Conservation (phyloP, 1,140 invertebrate genomes). For the Sipha flava region DNA sequence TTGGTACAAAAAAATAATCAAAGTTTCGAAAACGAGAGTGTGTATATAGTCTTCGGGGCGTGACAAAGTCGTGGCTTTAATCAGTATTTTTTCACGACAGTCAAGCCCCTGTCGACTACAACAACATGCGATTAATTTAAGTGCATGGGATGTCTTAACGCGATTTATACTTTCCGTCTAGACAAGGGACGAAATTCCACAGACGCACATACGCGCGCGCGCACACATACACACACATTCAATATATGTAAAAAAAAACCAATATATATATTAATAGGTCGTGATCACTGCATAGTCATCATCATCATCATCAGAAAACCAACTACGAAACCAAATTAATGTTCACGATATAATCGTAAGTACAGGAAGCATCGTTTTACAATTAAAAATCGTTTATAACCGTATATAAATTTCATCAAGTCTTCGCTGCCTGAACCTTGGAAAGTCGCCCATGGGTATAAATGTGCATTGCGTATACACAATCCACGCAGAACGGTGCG, state of each 20-base stretch:
- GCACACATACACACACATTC: too few species aligned
- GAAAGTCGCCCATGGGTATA: not conserved
- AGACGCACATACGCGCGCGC: too few species aligned
- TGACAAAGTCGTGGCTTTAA: constrained; percentile 16
- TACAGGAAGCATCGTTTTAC: too few species aligned
- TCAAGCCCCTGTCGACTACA: not conserved
- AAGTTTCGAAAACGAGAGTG: not conserved
- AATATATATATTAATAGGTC: too few species aligned
- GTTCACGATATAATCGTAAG: too few species aligned
- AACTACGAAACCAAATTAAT: too few species aligned
- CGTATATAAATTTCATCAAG: not conserved
- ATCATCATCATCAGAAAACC: too few species aligned
- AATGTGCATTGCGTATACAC: not conserved
- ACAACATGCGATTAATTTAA: not conserved
- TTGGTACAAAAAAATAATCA: not conserved
- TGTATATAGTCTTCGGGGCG: not conserved
- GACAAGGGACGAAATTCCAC: not conserved
- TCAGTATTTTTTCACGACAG: constrained; percentile 24
- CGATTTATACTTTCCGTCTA: constrained; percentile 3
- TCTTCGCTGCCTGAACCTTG: not conserved
- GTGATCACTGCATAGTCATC: too few species aligned
- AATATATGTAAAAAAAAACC: not conserved
- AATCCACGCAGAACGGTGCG: too few species aligned
- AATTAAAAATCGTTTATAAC: not conserved
- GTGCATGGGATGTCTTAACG: not conserved